Evolutionary conservation across 2,888 invertebrate species (phyloP).

Genomic region (Torymus aiolomorphi): DNA sequence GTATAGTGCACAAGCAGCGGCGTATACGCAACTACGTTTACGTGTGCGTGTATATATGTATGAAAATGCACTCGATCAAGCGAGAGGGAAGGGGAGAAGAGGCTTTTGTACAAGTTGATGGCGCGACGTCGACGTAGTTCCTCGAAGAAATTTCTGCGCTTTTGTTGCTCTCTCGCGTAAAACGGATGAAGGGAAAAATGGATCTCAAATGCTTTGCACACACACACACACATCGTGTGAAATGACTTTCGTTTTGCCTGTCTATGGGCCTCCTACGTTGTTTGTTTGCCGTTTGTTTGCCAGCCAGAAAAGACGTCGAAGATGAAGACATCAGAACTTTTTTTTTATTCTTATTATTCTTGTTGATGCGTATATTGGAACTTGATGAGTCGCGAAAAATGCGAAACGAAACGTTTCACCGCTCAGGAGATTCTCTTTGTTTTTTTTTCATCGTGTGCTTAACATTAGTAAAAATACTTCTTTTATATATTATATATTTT

Average conservation of each 20-base stretch:
- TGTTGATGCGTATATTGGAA: slow-evolving; percentile 49
- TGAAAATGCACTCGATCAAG: no score
- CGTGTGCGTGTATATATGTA: no score
- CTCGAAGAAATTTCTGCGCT: slow-evolving; percentile 29
- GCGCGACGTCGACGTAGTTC: slow-evolving; percentile 14
- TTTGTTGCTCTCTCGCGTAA: slow-evolving; percentile 12
- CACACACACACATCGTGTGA: slow-evolving; percentile 12
- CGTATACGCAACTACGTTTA: no score
- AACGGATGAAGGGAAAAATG: slow-evolving; percentile 44
- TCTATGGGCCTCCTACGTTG: no score
- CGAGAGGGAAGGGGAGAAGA: no score
- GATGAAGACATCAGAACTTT: slow-evolving; percentile 51
- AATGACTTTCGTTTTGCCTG: slow-evolving; percentile 15
- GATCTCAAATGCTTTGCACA: slow-evolving; percentile 33
- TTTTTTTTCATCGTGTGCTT: slow-evolving; percentile 44
- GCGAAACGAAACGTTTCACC: slow-evolving; percentile 47
- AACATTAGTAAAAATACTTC: slow-evolving; percentile 57
- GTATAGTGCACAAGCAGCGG: no score
- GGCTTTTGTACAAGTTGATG: neutral
- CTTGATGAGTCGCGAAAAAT: slow-evolving; percentile 49
- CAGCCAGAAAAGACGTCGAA: slow-evolving; percentile 30
- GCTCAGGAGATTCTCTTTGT: slow-evolving; percentile 32
- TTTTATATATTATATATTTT: slow-evolving; percentile 37
- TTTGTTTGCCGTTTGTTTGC: neutral
- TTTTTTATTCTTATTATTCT: slow-evolving; percentile 36